These are phyloP conservation scores for Plecotus auritus DNA, from an alignment of 2,113 vertebrate species.

Conservation along the genomic window DNA sequence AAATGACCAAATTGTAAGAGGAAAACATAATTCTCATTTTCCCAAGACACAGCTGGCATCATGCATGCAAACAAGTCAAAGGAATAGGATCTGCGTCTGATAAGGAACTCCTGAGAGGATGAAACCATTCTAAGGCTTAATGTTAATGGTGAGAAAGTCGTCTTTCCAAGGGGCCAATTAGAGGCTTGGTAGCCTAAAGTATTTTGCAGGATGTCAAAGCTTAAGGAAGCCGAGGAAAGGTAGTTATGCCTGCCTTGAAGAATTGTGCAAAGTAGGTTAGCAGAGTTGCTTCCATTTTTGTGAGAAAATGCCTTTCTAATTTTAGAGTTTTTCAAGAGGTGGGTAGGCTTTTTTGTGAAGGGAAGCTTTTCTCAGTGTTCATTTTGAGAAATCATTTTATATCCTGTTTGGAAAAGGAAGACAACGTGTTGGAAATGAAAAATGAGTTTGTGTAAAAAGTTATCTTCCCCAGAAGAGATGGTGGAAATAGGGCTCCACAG, in stretches of 20 bases:
- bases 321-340: conserved; percentile 70
- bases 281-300: conserved; percentile 53
- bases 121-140: conserved; percentile 15
- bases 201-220: conserved; percentile 45
- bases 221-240: conserved; percentile 11
- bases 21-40: conserved; percentile 22
- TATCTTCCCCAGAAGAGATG: conserved; percentile 77
- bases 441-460: conserved; percentile 80
- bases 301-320: conserved; percentile 68
- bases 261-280: conserved; percentile 58
- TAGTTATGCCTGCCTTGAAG: conserved; percentile 46
- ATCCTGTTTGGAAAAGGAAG: conserved; percentile 80
- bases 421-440: conserved; percentile 83
- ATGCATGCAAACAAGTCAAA: not conserved
- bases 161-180: conserved; percentile 68
- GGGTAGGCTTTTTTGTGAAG: conserved; percentile 66
- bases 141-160: conserved; percentile 49
- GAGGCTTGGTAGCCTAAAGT: not conserved
- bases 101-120: conserved; percentile 12
- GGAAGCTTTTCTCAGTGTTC: conserved; percentile 67
- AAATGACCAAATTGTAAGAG: conserved; percentile 37
- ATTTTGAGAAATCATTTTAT: conserved; percentile 79
- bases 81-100: not conserved
- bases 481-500: conserved; percentile 79
- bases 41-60: not conserved